Evolutionary conservation across 2,888 invertebrate species (phyloP), one percentile per base, ranked within the genome.

Genomic region (Sepiola atlantica): DNA sequence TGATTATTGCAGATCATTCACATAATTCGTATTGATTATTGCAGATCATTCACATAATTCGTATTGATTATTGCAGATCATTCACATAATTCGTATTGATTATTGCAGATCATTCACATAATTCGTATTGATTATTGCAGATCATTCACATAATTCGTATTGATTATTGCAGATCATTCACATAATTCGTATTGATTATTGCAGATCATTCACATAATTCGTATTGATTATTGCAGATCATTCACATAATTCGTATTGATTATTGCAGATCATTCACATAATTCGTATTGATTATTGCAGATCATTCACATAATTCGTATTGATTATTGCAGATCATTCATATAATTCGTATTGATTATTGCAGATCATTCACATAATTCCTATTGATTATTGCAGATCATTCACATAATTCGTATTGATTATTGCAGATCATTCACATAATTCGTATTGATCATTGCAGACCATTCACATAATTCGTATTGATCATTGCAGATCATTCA

Each of bases 11-110:
- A 92, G 92, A 92, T 92, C 54, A 54, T 92, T 35, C 92, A 45
- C 12, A 92, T n/a, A n/a, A n/a, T n/a, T n/a, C n/a, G n/a, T n/a
- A n/a, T n/a, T n/a, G n/a, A n/a, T n/a, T n/a, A n/a, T 61, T 61
- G 35, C 92, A 92, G 92, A 92, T 92, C 54, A 54, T 92, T 35
- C 92, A 45, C 12, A 92, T n/a, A n/a, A n/a, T n/a, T n/a, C n/a
- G n/a, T n/a, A n/a, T n/a, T n/a, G n/a, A n/a, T n/a, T n/a, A n/a
- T 61, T 61, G 35, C 92, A 92, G 92, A 92, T 92, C 54, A 54
- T 92, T 35, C 92, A 45, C 12, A 92, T n/a, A n/a, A n/a, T n/a
- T n/a, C n/a, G n/a, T n/a, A n/a, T n/a, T n/a, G n/a, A n/a, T n/a
- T n/a, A n/a, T 61, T 61, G 35, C 92, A 92, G 92, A 92, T 92